Evolutionary conservation across 2,797 vertebrate species (phyloP).

Genomic region (Cryptoprocta ferox): DNA sequence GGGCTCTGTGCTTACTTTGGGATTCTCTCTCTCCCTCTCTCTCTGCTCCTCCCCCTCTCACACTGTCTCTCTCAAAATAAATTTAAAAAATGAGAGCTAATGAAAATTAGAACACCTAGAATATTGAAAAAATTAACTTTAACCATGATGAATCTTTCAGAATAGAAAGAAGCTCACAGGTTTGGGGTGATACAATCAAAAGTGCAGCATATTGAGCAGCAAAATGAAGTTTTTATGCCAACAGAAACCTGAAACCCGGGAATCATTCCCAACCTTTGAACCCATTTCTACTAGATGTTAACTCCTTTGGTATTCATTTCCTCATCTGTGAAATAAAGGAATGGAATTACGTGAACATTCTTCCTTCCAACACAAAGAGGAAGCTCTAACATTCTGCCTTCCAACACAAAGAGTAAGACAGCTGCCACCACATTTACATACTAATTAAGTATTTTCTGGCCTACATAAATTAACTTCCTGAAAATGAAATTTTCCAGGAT

Average conservation of each 20-base stretch:
- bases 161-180: background rate
- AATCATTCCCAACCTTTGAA: background rate
- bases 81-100: background rate
- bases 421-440: constrained; percentile 6
- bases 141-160: background rate
- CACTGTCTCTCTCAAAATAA: too few relatives aligned
- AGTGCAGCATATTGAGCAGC: background rate
- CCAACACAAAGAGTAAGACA: constrained; percentile 13
- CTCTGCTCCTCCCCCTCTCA: too few relatives aligned
- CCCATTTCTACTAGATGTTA: background rate
- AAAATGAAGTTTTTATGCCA: background rate
- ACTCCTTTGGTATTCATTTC: background rate
- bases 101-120: background rate
- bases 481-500: constrained; percentile 26
- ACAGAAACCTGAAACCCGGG: background rate
- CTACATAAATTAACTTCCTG: constrained; percentile 26
- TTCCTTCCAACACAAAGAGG: constrained; percentile 5
- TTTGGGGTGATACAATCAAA: background rate
- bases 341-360: constrained; percentile 10
- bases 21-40: too few relatives aligned
- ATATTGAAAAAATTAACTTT: background rate
- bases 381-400: background rate
- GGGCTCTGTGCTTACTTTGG: too few relatives aligned
- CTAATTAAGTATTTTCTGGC: constrained; percentile 1
- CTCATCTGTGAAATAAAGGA: constrained; percentile 24